These are phyloP conservation scores for Dryas iulia DNA, from an alignment of 1,140 invertebrate genomes.

Conservation along the genomic window DNA sequence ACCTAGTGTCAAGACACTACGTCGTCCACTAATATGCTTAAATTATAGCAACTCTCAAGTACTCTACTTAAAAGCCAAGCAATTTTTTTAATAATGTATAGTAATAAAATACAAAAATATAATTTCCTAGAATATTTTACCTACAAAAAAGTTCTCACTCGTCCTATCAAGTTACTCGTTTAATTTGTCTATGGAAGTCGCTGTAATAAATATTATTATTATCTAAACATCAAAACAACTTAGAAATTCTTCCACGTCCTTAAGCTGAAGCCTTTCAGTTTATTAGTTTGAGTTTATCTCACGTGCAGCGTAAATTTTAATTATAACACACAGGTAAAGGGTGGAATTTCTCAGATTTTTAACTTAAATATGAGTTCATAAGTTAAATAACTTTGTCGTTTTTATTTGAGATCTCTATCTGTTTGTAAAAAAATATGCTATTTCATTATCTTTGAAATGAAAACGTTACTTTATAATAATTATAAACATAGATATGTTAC, in stretches of 20 bases:
- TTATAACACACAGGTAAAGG: constrained; percentile 6
- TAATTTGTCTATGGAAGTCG: constrained; percentile 63
- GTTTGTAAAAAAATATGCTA: no score
- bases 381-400: no score
- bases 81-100: no score
- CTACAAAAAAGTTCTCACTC: background rate
- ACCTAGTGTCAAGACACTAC: no score
- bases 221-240: constrained; percentile 58
- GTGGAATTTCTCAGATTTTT: background rate
- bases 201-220: constrained; percentile 71
- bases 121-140: background rate
- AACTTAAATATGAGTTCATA: background rate
- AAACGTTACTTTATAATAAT: no score
- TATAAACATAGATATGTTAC: no score
- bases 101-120: no score
- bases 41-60: no score
- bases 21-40: no score
- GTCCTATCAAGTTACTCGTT: constrained; percentile 45
- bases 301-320: constrained; percentile 33
- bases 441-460: no score
- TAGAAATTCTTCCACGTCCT: constrained; percentile 61
- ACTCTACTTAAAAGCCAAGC: no score
- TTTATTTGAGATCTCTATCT: no score
- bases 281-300: constrained; percentile 42
- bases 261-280: constrained; percentile 30